A percentile compares a stretch with the other conserved stretches of the same genome.
Conservation (phyloP, 2,888 invertebrate genomes). For the Odontocerum albicorne region DNA sequence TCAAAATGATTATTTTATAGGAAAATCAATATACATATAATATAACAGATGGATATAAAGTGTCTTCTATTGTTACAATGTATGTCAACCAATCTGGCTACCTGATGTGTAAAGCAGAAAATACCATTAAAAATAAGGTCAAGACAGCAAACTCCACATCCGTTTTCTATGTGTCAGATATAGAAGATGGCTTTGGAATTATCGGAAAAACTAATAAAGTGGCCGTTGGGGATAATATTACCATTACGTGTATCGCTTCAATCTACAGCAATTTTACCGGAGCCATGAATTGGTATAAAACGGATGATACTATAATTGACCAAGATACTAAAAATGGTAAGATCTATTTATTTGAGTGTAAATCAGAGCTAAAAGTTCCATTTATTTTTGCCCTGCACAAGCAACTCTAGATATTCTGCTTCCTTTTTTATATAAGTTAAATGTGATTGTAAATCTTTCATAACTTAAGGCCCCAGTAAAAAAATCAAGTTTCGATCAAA, state of each 20-base stretch:
- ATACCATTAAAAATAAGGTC: conserved; percentile 43
- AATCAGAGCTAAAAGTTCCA: too few relatives aligned
- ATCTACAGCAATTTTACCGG: conserved; percentile 55
- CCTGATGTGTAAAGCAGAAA: conserved; percentile 49
- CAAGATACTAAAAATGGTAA: conserved; percentile 37
- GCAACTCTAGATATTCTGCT: too few relatives aligned
- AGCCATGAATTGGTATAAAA: conserved; percentile 53
- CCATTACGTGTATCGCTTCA: conserved; percentile 61
- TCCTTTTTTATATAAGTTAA: too few relatives aligned
- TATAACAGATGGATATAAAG: conserved; percentile 33
- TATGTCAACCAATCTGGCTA: conserved; percentile 47
- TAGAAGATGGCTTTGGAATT: conserved; percentile 48
- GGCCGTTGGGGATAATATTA: conserved; percentile 58
- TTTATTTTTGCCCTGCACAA: too few relatives aligned
- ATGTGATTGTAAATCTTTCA: too few relatives aligned
- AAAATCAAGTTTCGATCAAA: too few relatives aligned
- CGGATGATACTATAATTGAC: conserved; percentile 27
- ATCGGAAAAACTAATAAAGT: conserved; percentile 41
- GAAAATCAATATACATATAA: background rate
- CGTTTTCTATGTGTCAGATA: conserved; percentile 42
- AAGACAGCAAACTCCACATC: conserved; percentile 39
- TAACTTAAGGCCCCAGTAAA: too few relatives aligned
- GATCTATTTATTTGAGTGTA: too few relatives aligned
- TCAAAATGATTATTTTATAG: conserved; percentile 1
- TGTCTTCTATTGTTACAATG: conserved; percentile 45